Evolutionary conservation across 2,113 vertebrate genomes (phyloP).

Genomic region (Isurus oxyrinchus): DNA sequence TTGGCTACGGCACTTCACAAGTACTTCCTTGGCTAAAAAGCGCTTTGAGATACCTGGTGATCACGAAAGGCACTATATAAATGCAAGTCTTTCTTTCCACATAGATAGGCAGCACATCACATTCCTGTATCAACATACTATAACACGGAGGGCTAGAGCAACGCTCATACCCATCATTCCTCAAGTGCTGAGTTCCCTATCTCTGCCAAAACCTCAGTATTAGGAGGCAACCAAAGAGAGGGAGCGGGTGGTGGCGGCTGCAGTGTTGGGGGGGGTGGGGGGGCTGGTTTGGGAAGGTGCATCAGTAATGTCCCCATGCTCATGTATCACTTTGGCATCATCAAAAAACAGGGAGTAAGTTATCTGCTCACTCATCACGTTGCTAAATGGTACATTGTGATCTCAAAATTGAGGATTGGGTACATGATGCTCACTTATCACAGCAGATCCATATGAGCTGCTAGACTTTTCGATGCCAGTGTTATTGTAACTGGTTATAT

Average conservation of each 20-base stretch:
- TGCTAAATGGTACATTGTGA: not conserved
- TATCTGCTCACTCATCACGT: not conserved
- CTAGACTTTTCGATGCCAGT: not conserved
- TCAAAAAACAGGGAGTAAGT: too few species aligned
- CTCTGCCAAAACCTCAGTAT: not conserved
- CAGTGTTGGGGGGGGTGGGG: too few species aligned
- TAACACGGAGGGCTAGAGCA: not conserved
- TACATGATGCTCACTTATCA: not conserved
- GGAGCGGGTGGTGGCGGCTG: too few species aligned
- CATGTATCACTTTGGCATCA: too few species aligned
- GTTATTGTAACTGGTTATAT: not conserved
- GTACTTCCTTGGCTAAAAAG: not conserved
- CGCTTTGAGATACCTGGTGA: not conserved
- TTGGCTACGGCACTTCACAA: too few species aligned
- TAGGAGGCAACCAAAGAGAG: not conserved
- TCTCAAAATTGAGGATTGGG: not conserved
- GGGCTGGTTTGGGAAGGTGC: not conserved
- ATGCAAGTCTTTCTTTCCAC: not conserved
- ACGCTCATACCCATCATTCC: not conserved
- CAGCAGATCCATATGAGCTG: not conserved
- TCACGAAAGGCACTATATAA: too few species aligned
- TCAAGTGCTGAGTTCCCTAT: not conserved
- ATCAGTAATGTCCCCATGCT: not conserved
- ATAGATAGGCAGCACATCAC: not conserved
- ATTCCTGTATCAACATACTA: not conserved